Base-by-base conservation (phyloP, 2,113 vertebrate species). In the Sapajus apella region DNA sequence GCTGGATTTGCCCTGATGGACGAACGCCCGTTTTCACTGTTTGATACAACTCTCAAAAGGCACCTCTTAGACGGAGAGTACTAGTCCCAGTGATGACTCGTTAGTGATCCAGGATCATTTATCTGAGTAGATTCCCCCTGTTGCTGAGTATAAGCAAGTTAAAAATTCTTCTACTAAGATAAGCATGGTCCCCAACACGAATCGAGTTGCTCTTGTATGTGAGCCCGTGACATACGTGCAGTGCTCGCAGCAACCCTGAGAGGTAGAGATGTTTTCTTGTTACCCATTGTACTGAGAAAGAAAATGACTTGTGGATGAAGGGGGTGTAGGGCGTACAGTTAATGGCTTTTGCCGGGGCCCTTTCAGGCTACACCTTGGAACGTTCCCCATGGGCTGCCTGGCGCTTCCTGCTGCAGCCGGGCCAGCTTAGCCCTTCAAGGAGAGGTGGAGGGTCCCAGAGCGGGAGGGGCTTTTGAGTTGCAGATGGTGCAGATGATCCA, bases 21-120 rank as follows among this genome's bases (percentile, higher is more conserved):
- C 75, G 18, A 27, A 32, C 1, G 0, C 70, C 82, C 1, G 0
- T 40, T 52, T 11, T 52, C 50, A n/a, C 32, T 14, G 32, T 37
- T 35, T 1, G 0, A 11, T 43, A 14, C 35, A 47, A 66, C 45
- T 40, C 82, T 87, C 18, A 25, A 40, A 72, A 8, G 8, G 5
- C 9, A 23, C 37, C n/a, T 35, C 3, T 55, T 32, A 27, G 35
- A 8, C 50, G 32, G 40, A 30, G 16, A 45, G 52, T 11, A 0
- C 43, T 4, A 14, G 73, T 0, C 21, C 64, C 43, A 18, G 12
- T 45, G 87, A 32, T 18, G 58, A 58, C 18, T 43, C 1, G 3
- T 30, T 25, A 21, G 25, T 4, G 27, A 16, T 16, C 43, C 16
- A 6, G 56, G 27, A 25, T 73, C 56, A 25, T 66, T 40, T 23